phyloP scores from a whole-genome alignment of 1,140 invertebrate genomes.

The Aphelenchoides fujianensis region DNA sequence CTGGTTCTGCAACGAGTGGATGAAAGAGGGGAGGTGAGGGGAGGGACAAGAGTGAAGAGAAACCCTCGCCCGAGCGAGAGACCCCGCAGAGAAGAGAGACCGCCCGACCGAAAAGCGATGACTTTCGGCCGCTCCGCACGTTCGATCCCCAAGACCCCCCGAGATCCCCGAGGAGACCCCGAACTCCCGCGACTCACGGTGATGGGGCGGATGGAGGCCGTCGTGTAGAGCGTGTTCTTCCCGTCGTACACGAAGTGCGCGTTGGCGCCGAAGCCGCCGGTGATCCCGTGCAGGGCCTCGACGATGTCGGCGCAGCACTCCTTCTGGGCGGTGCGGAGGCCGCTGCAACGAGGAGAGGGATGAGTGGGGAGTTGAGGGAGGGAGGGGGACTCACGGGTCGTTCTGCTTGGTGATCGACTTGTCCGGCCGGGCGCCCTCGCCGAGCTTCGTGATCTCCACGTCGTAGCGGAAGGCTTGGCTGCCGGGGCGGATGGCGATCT shows the following conservation, averaged over 20 bases:
- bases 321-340: not conserved
- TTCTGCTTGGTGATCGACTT: not conserved
- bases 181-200: not conserved
- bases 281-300: not conserved
- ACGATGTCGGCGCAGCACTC: not conserved
- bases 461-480: not conserved
- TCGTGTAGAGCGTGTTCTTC: not conserved
- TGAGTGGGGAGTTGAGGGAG: not conserved
- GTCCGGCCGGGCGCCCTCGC: not conserved
- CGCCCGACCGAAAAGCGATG: too few relatives aligned
- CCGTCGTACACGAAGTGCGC: slow-evolving; percentile 1
- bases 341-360: not conserved
- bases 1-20: not conserved
- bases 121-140: too few relatives aligned
- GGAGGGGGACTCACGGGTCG: not conserved
- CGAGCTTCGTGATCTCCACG: slow-evolving; percentile 3
- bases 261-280: not conserved
- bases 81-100: too few relatives aligned
- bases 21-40: too few relatives aligned
- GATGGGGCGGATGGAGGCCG: not conserved
- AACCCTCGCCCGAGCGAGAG: too few relatives aligned
- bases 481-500: not conserved
- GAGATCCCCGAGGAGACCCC: too few relatives aligned
- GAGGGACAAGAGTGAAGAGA: too few relatives aligned
- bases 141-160: too few relatives aligned